Conservation (phyloP, 2,113 vertebrate species). For the Melanocharis versteri region DNA sequence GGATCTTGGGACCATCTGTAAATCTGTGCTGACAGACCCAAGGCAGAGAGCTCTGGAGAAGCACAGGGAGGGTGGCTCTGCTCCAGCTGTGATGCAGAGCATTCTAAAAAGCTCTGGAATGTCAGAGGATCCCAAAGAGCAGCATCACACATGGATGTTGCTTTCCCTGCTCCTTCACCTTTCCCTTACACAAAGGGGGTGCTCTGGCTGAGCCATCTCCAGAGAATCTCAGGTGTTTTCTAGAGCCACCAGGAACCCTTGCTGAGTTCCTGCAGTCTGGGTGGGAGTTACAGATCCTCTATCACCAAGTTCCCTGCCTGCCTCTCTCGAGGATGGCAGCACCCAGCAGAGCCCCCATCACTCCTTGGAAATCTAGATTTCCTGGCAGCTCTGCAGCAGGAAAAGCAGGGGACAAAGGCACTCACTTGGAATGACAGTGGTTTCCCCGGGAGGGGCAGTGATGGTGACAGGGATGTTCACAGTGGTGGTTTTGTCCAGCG, state of each 20-base stretch:
- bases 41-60: not conserved
- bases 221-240: not conserved
- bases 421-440: conserved; percentile 84
- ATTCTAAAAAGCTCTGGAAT: not conserved
- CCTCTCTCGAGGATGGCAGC: not conserved
- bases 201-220: not conserved
- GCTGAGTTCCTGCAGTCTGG: not conserved
- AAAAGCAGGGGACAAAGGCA: not conserved
- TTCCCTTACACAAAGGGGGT: not conserved
- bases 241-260: not conserved
- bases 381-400: not conserved
- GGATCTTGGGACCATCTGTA: not conserved
- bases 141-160: not conserved
- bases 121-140: not conserved
- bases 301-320: not conserved
- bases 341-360: not conserved
- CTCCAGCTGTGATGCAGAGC: not conserved
- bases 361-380: not conserved
- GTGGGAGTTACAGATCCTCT: not conserved
- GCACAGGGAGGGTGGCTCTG: not conserved
- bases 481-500: conserved; percentile 72
- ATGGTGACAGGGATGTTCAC: conserved; percentile 82
- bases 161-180: not conserved
- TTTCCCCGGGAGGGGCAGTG: conserved; percentile 82
- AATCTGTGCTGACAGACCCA: fast-evolving